Conservation (phyloP, 2,797 vertebrate genomes). For the Halcyon smyrnensis region DNA sequence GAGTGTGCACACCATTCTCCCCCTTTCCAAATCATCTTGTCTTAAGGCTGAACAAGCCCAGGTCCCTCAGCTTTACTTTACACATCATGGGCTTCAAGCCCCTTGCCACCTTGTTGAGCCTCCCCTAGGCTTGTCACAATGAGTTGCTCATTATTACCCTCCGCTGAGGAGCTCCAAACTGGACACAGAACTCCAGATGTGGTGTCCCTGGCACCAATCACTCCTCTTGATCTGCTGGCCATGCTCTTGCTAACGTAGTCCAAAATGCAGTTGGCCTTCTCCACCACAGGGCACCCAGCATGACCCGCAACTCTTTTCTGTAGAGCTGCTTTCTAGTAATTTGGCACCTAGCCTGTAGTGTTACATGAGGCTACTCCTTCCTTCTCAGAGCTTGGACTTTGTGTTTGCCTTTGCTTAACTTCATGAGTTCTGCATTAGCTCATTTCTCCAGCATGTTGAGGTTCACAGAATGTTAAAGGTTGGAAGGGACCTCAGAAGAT, state of each 20-base stretch:
- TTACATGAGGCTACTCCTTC: background rate
- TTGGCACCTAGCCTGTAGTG: background rate
- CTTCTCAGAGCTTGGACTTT: background rate
- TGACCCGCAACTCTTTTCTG: background rate
- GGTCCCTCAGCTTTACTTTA: background rate
- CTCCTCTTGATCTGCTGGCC: background rate
- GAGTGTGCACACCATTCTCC: background rate
- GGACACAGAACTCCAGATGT: background rate
- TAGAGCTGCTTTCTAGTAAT: background rate
- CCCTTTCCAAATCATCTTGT: background rate
- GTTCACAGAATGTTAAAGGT: too few relatives aligned
- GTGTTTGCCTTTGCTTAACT: background rate
- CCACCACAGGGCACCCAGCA: background rate
- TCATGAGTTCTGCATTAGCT: background rate
- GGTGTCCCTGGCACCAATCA: accelerated
- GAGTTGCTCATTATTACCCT: background rate
- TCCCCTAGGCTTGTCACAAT: background rate
- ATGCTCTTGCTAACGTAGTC: background rate
- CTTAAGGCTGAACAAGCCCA: background rate
- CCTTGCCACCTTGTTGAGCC: background rate
- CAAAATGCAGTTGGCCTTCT: background rate
- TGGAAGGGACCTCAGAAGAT: too few relatives aligned
- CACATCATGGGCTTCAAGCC: background rate
- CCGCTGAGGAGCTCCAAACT: background rate
- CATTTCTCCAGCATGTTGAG: background rate